Evolutionary conservation across 2,113 vertebrate genomes (phyloP).

Genomic region (Festucalex cinctus): DNA sequence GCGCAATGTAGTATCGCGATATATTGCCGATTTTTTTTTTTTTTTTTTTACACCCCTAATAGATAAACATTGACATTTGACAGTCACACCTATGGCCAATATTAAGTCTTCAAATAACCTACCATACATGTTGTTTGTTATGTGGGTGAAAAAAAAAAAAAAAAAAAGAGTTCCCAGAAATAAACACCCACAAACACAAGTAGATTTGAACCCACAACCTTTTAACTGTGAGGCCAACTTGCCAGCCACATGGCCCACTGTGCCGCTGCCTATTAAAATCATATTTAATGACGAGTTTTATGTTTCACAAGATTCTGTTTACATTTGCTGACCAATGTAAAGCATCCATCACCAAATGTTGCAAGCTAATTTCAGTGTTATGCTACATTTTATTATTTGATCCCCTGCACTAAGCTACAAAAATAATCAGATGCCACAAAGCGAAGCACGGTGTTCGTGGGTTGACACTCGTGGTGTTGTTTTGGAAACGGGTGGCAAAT

Average conservation of each 20-base stretch:
- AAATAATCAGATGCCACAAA: not conserved
- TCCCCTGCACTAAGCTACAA: not conserved
- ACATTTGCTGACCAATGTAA: not conserved
- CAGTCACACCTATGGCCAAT: no score
- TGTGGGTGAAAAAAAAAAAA: not conserved
- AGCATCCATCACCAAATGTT: not conserved
- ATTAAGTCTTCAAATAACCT: no score
- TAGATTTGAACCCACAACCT: no score
- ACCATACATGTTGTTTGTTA: no score
- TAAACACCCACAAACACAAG: no score
- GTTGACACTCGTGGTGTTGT: slow-evolving; percentile 1
- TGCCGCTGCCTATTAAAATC: no score
- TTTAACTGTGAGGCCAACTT: no score
- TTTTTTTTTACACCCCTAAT: no score
- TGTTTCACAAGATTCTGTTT: not conserved
- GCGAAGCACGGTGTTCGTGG: not conserved
- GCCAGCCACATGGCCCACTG: no score
- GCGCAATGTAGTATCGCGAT: no score
- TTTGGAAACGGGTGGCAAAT: slow-evolving; percentile 10
- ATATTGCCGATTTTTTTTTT: no score
- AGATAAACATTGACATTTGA: no score
- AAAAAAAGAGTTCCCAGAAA: not conserved
- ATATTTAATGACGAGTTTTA: not conserved
- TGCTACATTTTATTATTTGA: not conserved
- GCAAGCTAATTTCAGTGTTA: not conserved